These are phyloP conservation scores for Amphibalanus amphitrite DNA, from an alignment of 1,140 invertebrate species.

Conservation along the genomic window DNA sequence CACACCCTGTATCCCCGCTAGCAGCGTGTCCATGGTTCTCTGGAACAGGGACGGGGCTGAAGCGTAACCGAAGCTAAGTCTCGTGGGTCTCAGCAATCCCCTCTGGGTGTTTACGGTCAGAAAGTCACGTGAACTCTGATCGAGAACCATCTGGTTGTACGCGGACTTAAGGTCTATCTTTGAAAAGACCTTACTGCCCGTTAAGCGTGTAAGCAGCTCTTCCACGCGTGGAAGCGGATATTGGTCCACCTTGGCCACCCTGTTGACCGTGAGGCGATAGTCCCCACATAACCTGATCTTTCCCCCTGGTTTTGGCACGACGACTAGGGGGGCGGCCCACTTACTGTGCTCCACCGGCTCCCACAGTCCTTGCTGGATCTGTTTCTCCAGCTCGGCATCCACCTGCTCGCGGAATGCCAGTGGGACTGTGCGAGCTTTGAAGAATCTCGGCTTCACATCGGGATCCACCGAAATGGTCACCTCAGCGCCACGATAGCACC, in stretches of 20 bases:
- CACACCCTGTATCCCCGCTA: neutral
- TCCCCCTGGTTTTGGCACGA: neutral
- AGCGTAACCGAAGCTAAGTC: neutral
- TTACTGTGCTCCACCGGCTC: neutral
- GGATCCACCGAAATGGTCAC: neutral
- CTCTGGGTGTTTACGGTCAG: neutral
- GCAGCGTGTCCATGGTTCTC: neutral
- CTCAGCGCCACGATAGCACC: neutral
- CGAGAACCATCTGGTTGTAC: neutral
- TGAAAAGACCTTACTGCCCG: too few relatives aligned
- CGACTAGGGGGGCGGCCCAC: neutral
- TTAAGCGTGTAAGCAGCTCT: too few relatives aligned
- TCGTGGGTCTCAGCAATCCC: neutral
- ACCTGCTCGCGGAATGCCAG: neutral
- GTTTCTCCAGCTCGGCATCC: neutral
- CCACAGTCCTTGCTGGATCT: neutral
- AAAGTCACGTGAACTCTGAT: neutral
- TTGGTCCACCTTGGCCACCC: neutral
- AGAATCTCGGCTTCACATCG: neutral
- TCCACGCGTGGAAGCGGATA: neutral
- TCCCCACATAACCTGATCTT: neutral
- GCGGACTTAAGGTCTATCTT: too few relatives aligned
- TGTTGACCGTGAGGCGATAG: neutral
- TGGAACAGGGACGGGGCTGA: neutral
- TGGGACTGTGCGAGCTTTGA: neutral